These are phyloP conservation scores for Ceratosolen fusciceps DNA, from an alignment of 1,140 invertebrate genomes.

Conservation along the genomic window DNA sequence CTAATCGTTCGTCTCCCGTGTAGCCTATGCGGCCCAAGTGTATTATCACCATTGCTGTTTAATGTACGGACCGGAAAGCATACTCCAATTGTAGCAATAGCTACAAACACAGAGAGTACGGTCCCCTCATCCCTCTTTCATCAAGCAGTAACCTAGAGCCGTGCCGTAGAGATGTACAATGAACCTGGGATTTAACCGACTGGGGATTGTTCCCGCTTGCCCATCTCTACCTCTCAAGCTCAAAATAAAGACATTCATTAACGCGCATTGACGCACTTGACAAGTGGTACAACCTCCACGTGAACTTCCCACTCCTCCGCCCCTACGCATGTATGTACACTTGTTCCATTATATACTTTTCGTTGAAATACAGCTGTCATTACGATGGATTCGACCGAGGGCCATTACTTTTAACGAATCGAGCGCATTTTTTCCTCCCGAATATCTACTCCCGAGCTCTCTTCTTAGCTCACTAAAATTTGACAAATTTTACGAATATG, in stretches of 20 bases:
- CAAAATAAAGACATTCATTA: slow-evolving; percentile 54
- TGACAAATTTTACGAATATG: too few relatives aligned
- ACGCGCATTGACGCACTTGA: slow-evolving; percentile 40
- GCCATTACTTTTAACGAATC: too few relatives aligned
- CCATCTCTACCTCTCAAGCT: slow-evolving; percentile 42
- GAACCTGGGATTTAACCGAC: slow-evolving; percentile 43
- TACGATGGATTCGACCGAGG: too few relatives aligned
- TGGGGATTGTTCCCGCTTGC: slow-evolving; percentile 38
- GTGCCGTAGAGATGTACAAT: background rate
- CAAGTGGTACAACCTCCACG: slow-evolving; percentile 18
- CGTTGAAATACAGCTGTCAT: too few relatives aligned
- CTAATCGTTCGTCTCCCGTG: slow-evolving; percentile 43
- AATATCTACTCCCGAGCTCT: too few relatives aligned
- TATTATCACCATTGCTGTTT: slow-evolving; percentile 41
- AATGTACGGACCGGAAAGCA: slow-evolving; percentile 28
- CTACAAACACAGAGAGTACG: background rate
- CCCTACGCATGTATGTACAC: too few relatives aligned
- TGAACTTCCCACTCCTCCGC: too few relatives aligned
- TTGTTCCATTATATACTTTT: too few relatives aligned
- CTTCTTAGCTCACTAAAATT: too few relatives aligned
- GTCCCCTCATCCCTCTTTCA: slow-evolving; percentile 6
- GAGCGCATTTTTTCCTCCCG: too few relatives aligned
- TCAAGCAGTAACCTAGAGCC: background rate
- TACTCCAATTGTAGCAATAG: background rate
- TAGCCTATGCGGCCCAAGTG: slow-evolving; percentile 38